phyloP scores from a whole-genome alignment of 2,113 vertebrate species.

The Phocoena sinus region DNA sequence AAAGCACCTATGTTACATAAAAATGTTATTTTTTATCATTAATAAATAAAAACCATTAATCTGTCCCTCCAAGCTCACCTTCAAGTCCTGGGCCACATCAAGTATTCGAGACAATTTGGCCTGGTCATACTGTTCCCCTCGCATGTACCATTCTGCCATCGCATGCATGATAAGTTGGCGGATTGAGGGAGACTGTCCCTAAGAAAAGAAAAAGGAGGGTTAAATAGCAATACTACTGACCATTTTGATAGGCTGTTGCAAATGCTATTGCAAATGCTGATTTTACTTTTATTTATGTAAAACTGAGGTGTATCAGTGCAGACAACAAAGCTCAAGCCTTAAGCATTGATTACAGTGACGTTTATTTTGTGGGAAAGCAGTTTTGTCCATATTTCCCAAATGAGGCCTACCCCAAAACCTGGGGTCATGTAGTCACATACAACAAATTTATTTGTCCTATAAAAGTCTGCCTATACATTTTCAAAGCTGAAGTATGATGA shows the following conservation, averaged over 20 bases:
- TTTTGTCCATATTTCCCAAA: conserved; percentile 1
- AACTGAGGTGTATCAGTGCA: background rate
- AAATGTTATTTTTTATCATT: background rate
- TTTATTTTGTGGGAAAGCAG: background rate
- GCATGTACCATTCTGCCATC: conserved; percentile 99
- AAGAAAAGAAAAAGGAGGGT: conserved; percentile 29
- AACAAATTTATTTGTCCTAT: background rate
- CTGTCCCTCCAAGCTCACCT: conserved; percentile 82
- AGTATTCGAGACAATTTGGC: conserved; percentile 97
- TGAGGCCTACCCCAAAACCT: background rate
- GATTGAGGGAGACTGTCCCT: conserved; percentile 99
- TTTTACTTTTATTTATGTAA: background rate
- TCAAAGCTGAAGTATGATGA: background rate
- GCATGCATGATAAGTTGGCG: conserved; percentile 99
- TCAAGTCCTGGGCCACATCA: conserved; percentile 99
- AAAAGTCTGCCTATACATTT: background rate
- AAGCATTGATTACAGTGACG: background rate
- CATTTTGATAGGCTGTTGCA: background rate
- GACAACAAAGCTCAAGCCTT: background rate
- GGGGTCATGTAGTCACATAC: background rate
- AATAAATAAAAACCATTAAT: background rate
- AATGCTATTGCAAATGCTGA: background rate
- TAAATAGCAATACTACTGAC: background rate
- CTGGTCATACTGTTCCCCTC: conserved; percentile 98
- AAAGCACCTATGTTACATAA: background rate